Conservation (phyloP, 1,140 invertebrate genomes). For the Euschistus heros region DNA sequence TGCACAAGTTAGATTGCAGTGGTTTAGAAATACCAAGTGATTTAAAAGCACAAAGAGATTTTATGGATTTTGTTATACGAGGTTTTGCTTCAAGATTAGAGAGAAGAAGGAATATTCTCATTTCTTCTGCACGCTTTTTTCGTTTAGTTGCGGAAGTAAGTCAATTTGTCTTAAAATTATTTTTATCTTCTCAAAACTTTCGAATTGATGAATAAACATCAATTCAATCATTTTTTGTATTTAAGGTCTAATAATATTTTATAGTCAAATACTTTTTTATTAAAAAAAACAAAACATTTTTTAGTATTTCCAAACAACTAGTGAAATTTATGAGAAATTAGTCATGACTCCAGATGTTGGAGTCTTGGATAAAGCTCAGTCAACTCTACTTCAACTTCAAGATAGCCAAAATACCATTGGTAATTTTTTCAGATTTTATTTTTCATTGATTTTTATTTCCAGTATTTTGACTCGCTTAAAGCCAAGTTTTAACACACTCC, state of each 20-base stretch:
- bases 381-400: slow-evolving; percentile 44
- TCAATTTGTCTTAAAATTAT: background rate
- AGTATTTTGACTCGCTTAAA: background rate
- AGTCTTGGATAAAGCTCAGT: slow-evolving; percentile 42
- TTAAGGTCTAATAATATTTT: no score
- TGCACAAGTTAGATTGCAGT: slow-evolving; percentile 53
- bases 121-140: slow-evolving; percentile 64
- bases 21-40: slow-evolving; percentile 43
- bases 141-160: slow-evolving; percentile 57
- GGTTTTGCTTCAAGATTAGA: slow-evolving; percentile 67
- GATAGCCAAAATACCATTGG: slow-evolving; percentile 38
- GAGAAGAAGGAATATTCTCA: slow-evolving; percentile 58
- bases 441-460: background rate
- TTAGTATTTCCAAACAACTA: slow-evolving; percentile 51
- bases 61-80: slow-evolving; percentile 70
- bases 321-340: slow-evolving; percentile 53
- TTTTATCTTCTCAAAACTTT: no score
- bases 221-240: no score
- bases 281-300: no score
- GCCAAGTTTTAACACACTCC: background rate
- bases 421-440: background rate
- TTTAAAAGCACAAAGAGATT: slow-evolving; percentile 53
- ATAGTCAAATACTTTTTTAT: no score
- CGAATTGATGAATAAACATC: no score
- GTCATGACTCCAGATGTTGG: slow-evolving; percentile 47